These are phyloP conservation scores for Anguilla marmorata DNA, from an alignment of 2,797 vertebrate genomes.

Conservation along the genomic window DNA sequence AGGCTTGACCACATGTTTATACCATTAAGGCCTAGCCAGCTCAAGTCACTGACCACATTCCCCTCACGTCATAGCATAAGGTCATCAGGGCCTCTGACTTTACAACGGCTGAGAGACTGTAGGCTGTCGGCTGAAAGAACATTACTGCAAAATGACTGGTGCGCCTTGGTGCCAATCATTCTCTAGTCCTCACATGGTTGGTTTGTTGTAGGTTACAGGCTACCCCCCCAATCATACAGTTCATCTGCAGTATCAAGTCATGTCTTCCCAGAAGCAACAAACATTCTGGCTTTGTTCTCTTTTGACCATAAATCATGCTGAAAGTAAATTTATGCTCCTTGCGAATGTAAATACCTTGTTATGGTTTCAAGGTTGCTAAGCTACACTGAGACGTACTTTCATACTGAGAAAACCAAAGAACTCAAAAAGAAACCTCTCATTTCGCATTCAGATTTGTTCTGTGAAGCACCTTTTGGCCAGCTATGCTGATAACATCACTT, in stretches of 20 bases:
- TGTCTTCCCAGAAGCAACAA: neutral
- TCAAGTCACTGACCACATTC: slow-evolving; percentile 7
- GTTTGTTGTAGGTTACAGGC: neutral
- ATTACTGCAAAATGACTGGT: slow-evolving; percentile 6
- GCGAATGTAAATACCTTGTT: neutral
- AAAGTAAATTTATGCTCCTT: neutral
- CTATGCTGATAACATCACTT: neutral
- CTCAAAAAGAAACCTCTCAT: neutral
- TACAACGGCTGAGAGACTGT: neutral
- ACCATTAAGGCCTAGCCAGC: slow-evolving; percentile 4
- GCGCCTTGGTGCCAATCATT: neutral
- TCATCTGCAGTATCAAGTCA: neutral
- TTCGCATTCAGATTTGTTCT: neutral
- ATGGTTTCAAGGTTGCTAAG: neutral
- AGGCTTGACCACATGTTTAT: neutral
- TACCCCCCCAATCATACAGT: neutral
- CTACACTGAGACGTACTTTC: neutral
- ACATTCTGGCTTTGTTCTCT: neutral
- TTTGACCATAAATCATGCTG: neutral
- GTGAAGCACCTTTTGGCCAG: neutral
- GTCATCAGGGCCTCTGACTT: neutral
- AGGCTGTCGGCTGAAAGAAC: neutral
- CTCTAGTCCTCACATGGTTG: neutral
- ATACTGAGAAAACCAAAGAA: neutral
- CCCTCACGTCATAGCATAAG: neutral